Evolutionary conservation across 2,888 invertebrate species (phyloP), one percentile per base, ranked within the genome.

Genomic region (Tachina grossa): DNA sequence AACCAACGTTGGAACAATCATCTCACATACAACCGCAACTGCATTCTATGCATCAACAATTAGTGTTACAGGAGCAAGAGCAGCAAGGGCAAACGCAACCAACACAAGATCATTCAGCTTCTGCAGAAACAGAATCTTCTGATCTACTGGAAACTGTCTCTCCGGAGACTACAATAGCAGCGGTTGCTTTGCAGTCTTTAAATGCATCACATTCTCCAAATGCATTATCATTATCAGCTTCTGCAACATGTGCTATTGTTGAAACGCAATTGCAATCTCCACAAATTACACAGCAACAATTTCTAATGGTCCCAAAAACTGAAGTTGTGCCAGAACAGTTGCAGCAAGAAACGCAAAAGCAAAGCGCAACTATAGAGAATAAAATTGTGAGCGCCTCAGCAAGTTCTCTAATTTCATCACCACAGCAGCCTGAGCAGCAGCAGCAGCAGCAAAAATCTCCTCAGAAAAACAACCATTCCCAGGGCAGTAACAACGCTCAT

Each of bases 121-220:
- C 66, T 22, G 14, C 55, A 13, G 55, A 49, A 49, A 11, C 80
- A 11, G 41, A 2, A 57, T 45, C 71, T 57, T 2, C 57, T 31
- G 83, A 14, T n/a, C n/a, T 77, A n/a, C 59, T 77, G 13, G 71
- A 83, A 39, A 72, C 63, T n/a, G 74, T 76, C 51, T 76, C 83
- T 49, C 74, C 75, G 10, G 86, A 87, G n/a, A 78, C 84, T n/a
- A 78, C 87, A 61, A 51, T 84, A 43, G 86, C 87, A 2, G 86
- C 84, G 19, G 83, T 75, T 14, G 85, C 85, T 13, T 61, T 85
- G 53, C 87, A 88, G 22, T 83, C 87, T 43, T 75, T 88, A 0
- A 87, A 88, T 80, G 31, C 84, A 31, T 57, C 79, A 43, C 74
- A 59, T 47, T 72, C 85, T 16, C 57, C 74, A 9, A 69, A 74